Evolutionary conservation across 2,888 invertebrate species (phyloP), one percentile per base, ranked within the genome.

Genomic region (Amitus sp.): DNA sequence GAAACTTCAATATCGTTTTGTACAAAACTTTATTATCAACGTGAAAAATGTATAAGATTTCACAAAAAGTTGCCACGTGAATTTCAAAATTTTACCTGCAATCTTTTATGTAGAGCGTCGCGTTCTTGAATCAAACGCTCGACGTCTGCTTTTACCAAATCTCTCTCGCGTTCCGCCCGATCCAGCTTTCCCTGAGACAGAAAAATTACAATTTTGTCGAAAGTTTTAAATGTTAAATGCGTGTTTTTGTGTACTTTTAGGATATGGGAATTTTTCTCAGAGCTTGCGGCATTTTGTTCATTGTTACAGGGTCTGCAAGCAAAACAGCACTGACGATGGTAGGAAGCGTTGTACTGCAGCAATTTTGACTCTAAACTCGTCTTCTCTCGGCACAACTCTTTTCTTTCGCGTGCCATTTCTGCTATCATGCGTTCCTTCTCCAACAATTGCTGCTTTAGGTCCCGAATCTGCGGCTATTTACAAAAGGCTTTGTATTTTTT

Each of bases 111-210:
- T 7, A 89, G 73, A 0, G 84, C 82, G 70, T 87, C 85, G 33
- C 87, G 83, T 76, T 90, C 90, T 69, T 86, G 85, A 62, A 86
- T 85, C n/a, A 88, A 71, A 28, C 87, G 83, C 55, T 85, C 83
- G 7, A 87, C 77, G 65, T 89, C 88, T 0, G 82, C 82, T 63
- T 84, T 83, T 1, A 85, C 83, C 4, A 84, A 68, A 69, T 89
- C 88, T 34, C 86, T 82, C 77, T 89, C 89, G 23, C 83, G 80
- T 71, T 84, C 83, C 34, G 82, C 68, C 57, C 84, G 79, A 67
- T 83, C 84, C 18, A 84, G 68, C 27, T 67, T 69, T 5, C 73
- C 63, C 85, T 85, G 66, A 48, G 75, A n/a, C n/a, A n/a, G n/a
- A n/a, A n/a, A n/a, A n/a, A n/a, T n/a, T n/a, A n/a, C n/a, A n/a